A percentile compares a stretch with the other conserved stretches of the same genome.
These are phyloP conservation scores for Caenorhabditis plicata DNA, from an alignment of 2,888 invertebrate species.

Conservation along the genomic window DNA sequence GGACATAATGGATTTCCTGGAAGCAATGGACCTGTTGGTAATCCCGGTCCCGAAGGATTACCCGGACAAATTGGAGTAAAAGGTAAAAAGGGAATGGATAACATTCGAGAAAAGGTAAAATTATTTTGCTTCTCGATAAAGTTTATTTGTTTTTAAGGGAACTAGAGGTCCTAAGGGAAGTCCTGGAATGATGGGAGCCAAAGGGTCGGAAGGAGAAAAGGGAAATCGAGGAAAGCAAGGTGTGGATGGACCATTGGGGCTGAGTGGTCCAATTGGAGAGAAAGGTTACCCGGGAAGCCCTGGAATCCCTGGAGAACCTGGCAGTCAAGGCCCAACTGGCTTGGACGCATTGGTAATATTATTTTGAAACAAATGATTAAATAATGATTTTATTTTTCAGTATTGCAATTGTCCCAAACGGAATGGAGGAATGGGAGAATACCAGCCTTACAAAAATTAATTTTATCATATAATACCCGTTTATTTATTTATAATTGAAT, in stretches of 20 bases:
- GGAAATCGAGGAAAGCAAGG: conserved; percentile 30
- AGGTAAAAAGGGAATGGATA: conserved; percentile 38
- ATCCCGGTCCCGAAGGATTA: conserved; percentile 28
- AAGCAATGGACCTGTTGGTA: conserved; percentile 31
- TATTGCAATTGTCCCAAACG: conserved; percentile 41
- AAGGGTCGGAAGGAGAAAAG: conserved; percentile 25
- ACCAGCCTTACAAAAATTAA: conserved; percentile 29
- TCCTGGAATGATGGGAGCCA: conserved; percentile 16
- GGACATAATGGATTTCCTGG: conserved; percentile 43
- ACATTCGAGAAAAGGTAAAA: conserved; percentile 23
- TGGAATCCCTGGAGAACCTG: conserved; percentile 25
- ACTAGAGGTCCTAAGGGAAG: conserved; percentile 29
- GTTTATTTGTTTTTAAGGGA: too few species aligned
- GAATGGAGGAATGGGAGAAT: conserved; percentile 20
- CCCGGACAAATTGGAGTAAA: conserved; percentile 21
- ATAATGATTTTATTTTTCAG: conserved; percentile 14
- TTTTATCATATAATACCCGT: not conserved
- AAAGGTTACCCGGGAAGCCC: conserved; percentile 25
- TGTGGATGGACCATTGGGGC: conserved; percentile 30
- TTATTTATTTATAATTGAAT: not conserved
- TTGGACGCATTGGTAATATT: conserved; percentile 24
- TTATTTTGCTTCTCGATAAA: too few species aligned
- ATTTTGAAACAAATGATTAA: not conserved
- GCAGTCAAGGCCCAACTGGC: conserved; percentile 20
- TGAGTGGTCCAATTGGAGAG: conserved; percentile 16